Conservation (phyloP, 2,888 invertebrate genomes). For the Drosophila tanythrix region DNA sequence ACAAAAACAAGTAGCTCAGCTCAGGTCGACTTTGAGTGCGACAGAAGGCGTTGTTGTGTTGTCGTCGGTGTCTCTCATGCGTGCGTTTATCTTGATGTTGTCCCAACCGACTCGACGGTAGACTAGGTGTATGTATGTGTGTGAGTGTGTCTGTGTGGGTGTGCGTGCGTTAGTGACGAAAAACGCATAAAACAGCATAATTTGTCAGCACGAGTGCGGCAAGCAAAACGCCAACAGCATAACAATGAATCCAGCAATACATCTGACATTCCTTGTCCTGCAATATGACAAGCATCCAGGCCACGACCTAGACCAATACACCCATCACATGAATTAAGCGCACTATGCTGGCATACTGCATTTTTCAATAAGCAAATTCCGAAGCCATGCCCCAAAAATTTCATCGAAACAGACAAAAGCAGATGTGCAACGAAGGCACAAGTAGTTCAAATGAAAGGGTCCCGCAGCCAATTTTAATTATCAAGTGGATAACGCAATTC, state of each 20-base stretch:
- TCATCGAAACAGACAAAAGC: background rate
- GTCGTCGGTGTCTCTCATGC: constrained; percentile 54
- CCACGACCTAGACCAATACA: background rate
- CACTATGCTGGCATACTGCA: background rate
- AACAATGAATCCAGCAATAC: constrained; percentile 61
- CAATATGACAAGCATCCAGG: background rate
- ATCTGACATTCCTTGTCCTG: constrained; percentile 1
- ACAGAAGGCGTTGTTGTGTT: constrained; percentile 25
- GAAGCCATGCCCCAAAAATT: background rate
- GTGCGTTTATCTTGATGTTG: constrained; percentile 61
- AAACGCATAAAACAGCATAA: constrained; percentile 78
- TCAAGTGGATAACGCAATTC: constrained; percentile 11
- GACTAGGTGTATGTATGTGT: constrained; percentile 19
- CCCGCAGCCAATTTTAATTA: constrained; percentile 43
- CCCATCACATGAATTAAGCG: background rate
- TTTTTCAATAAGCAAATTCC: constrained; percentile 12
- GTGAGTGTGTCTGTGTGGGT: constrained; percentile 27
- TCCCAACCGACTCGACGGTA: constrained; percentile 16
- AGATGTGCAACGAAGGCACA: background rate
- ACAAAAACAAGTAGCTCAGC: constrained; percentile 65
- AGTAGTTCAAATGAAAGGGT: constrained; percentile 30
- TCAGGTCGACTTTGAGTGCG: constrained; percentile 45
- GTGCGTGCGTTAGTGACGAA: constrained; percentile 52
- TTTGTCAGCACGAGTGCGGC: constrained; percentile 72
- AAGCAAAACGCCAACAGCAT: constrained; percentile 59